Conservation (phyloP, 1,140 invertebrate species). For the Drosophila suzukii region DNA sequence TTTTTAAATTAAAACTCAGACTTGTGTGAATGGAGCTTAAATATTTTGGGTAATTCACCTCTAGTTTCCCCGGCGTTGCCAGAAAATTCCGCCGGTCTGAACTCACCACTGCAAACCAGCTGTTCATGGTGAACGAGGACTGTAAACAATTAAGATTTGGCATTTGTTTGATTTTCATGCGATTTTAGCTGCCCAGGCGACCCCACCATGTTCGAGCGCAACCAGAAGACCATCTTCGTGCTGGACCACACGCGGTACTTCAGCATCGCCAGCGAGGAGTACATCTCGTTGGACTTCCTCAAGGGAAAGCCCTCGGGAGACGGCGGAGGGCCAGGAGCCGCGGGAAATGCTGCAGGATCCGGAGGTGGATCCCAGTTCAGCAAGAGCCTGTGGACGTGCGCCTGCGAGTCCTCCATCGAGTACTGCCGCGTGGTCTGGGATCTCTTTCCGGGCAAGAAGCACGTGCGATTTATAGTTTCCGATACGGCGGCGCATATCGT, state of each 20-base stretch:
- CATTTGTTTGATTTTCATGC: neutral
- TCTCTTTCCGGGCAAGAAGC: slow-evolving; percentile 94
- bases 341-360: neutral
- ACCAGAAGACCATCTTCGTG: slow-evolving; percentile 98
- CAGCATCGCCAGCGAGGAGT: slow-evolving; percentile 93
- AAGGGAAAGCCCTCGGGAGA: slow-evolving; percentile 86
- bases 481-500: slow-evolving; percentile 91
- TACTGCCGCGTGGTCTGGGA: slow-evolving; percentile 99
- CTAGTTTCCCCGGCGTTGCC: neutral
- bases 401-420: slow-evolving; percentile 96
- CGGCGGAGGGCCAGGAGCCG: slow-evolving; percentile 6
- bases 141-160: slow-evolving; percentile 18
- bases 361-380: slow-evolving; percentile 59
- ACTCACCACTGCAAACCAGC: neutral
- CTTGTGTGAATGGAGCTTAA: no score
- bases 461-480: slow-evolving; percentile 94
- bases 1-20: neutral
- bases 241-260: slow-evolving; percentile 96
- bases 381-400: slow-evolving; percentile 97
- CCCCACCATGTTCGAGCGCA: slow-evolving; percentile 84
- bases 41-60: neutral
- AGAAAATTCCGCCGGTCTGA: neutral
- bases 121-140: slow-evolving; percentile 2
- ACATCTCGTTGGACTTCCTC: slow-evolving; percentile 94
- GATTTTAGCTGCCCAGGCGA: neutral